Percentiles rank a stretch among this genome's conserved stretches.
Evolutionary conservation across 2,113 vertebrate genomes (phyloP).

Genomic region (Struthidea cinerea): DNA sequence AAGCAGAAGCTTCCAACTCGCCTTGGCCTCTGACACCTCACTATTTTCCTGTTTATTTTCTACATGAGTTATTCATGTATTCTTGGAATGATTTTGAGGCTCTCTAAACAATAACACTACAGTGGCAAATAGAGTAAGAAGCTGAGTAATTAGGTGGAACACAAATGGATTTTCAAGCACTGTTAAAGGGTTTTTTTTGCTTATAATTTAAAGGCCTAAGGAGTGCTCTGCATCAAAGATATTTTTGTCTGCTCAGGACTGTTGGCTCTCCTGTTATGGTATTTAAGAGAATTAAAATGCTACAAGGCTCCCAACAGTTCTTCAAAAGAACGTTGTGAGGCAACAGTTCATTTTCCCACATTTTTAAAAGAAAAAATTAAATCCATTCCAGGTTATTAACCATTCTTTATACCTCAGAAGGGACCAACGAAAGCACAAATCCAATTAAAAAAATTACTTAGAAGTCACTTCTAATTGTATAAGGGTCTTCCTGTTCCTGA

Average conservation of each 20-base stretch:
- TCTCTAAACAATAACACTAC: neutral
- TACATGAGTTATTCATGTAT: neutral
- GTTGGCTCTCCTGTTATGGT: neutral
- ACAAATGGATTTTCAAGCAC: conserved; percentile 26
- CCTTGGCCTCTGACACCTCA: neutral
- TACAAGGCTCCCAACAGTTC: neutral
- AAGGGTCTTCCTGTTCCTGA: neutral
- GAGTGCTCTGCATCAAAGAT: neutral
- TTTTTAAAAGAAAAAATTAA: conserved; percentile 10
- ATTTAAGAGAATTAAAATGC: conserved; percentile 5
- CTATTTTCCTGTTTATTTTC: neutral
- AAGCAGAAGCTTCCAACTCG: neutral
- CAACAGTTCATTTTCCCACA: neutral
- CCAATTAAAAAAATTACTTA: neutral
- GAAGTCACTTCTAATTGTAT: neutral
- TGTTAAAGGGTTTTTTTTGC: neutral
- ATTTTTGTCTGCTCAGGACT: neutral
- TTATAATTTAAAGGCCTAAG: neutral
- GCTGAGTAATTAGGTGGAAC: conserved; percentile 18
- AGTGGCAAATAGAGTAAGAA: neutral
- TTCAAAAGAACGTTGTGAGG: neutral
- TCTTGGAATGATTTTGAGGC: neutral
- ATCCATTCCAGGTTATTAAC: neutral
- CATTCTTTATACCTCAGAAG: neutral
- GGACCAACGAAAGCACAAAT: neutral